A percentile compares a stretch with the other conserved stretches of the same genome.
Conservation (phyloP, 1,140 invertebrate genomes). For the Phymorhynchus buccinoides region DNA sequence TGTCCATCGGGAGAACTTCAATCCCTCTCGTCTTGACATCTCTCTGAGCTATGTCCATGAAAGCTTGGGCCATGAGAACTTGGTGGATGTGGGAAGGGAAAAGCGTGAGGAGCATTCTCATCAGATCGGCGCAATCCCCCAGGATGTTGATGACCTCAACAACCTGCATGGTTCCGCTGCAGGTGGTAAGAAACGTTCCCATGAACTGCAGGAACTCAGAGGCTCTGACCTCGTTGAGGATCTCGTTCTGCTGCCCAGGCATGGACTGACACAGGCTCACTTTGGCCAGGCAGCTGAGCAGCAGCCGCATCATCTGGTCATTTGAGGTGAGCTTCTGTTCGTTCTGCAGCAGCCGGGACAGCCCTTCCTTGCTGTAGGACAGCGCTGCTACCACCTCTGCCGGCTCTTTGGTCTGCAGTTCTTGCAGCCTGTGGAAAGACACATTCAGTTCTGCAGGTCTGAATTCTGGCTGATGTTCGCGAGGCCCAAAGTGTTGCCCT, state of each 20-base stretch:
- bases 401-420: constrained; percentile 16
- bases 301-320: constrained; percentile 25
- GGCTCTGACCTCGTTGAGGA: constrained; percentile 14
- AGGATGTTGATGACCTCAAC: constrained; percentile 7
- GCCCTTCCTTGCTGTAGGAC: constrained; percentile 39
- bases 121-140: constrained; percentile 26
- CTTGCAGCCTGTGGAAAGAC: constrained; percentile 10
- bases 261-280: constrained; percentile 27
- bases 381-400: constrained; percentile 27
- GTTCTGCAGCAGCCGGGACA: constrained; percentile 22
- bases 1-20: background rate
- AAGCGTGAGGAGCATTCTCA: background rate
- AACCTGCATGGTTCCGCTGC: background rate
- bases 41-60: constrained; percentile 7
- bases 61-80: background rate
- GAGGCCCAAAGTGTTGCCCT: background rate
- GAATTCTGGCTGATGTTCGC: background rate
- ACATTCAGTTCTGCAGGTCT: constrained; percentile 24
- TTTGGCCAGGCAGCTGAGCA: constrained; percentile 12
- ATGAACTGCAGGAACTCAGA: constrained; percentile 6
- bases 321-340: constrained; percentile 20
- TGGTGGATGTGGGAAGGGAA: constrained; percentile 14
- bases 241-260: constrained; percentile 15
- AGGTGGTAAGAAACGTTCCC: background rate
- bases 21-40: background rate